Evolutionary conservation across 2,113 vertebrate genomes (phyloP), one percentile per base, ranked within the genome.

Genomic region (Bubo scandiacus): DNA sequence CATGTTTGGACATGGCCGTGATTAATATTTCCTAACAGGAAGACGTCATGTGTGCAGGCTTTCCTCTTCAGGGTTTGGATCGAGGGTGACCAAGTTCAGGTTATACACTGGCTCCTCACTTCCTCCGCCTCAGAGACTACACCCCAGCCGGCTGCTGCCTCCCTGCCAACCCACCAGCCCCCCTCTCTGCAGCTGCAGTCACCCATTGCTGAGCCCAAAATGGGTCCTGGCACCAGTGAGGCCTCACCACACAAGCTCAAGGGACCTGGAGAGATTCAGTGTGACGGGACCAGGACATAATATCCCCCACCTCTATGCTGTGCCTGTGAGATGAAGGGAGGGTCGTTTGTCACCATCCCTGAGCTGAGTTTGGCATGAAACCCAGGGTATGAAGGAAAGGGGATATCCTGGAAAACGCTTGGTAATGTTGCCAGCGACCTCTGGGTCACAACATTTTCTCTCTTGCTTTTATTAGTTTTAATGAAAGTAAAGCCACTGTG

Each of bases 11-110:
- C 81, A 88, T 42, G 71, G 87, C 91, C 0, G 1, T 95, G 97
- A 97, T 97, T 97, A 95, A 96, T 92, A 91, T 86, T 97, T 97
- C 97, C 97, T 92, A 43, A 97, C 95, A 96, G 96, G 97, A 97
- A 97, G 95, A 12, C 9, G 93, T 97, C 94, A 73, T 88, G 94
- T 3, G 4, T n/a, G n/a, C 92, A 95, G 84, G 89, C 91, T 94
- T 97, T 96, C 97, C 97, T 97, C 42, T 91, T 52, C 6, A 8
- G 91, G 91, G 70, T 87, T 88, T 86, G 92, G 78, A 91, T 90
- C 7, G 42, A 81, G 91, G 81, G 91, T 87, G 95, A 86, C 79
- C 68, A 51, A 95, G 95, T 94, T 94, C 95, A 95, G 96, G 95
- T 96, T 96, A 40, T 95, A 65, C 68, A 0, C 51, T 78, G 91